These are phyloP conservation scores for zebrafish (Danio rerio) DNA, from an alignment of 2,113 vertebrate species.

Conservation along the genomic window DNA sequence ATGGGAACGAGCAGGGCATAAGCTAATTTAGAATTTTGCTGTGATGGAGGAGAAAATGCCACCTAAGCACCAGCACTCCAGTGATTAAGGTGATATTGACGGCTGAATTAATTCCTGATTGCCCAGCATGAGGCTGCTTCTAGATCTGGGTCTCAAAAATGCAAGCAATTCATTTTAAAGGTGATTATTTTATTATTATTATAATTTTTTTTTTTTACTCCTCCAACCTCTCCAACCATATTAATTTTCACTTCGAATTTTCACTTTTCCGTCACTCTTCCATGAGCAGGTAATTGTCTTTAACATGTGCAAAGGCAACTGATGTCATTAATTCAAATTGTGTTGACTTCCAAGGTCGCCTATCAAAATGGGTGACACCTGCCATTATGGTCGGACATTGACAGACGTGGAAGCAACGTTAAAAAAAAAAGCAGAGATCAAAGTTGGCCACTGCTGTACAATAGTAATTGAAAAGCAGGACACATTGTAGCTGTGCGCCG, in stretches of 20 bases:
- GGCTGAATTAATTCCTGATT: constrained; percentile 61
- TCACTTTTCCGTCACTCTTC: neutral
- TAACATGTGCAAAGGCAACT: constrained; percentile 9
- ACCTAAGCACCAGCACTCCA: constrained; percentile 47
- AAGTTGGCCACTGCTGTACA: constrained; percentile 46
- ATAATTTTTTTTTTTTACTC: neutral
- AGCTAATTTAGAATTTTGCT: constrained; percentile 52
- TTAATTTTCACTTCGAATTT: neutral
- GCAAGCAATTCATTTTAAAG: constrained; percentile 45
- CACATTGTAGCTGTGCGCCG: constrained; percentile 38
- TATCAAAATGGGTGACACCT: constrained; percentile 28
- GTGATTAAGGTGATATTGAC: constrained; percentile 67
- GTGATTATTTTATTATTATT: neutral
- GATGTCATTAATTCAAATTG: constrained; percentile 35
- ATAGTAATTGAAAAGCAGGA: constrained; percentile 56
- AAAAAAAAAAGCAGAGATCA: constrained; percentile 27
- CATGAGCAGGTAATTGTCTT: constrained; percentile 9
- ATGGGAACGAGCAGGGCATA: neutral
- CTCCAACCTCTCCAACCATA: neutral
- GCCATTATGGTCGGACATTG: neutral
- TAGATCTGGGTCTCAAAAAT: constrained; percentile 18
- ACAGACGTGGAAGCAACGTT: neutral
- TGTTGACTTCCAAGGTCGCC: constrained; percentile 11
- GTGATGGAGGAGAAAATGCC: constrained; percentile 41
- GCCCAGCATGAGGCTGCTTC: constrained; percentile 32